Conservation (phyloP, 1,140 invertebrate species). For the Heliconius hewitsoni region DNA sequence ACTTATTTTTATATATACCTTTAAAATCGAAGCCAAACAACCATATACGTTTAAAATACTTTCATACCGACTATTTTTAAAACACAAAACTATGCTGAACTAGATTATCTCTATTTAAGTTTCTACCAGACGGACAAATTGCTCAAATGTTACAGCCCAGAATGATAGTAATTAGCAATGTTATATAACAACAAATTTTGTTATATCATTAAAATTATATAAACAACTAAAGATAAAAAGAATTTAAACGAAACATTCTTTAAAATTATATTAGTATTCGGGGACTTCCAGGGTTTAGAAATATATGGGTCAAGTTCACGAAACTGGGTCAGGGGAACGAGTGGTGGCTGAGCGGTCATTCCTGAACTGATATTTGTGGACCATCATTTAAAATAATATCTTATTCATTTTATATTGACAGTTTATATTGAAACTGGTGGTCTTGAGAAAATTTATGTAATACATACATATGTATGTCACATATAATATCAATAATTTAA, state of each 20-base stretch:
- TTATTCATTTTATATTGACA: conserved; percentile 29
- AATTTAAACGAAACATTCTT: not conserved
- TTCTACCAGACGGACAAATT: not conserved
- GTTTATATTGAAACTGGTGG: not conserved
- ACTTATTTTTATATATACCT: too few relatives aligned
- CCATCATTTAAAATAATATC: conserved; percentile 20
- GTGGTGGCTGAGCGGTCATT: conserved; percentile 50
- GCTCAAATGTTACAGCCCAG: not conserved
- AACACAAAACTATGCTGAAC: not conserved
- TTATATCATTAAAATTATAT: conserved; percentile 4
- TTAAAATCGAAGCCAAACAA: too few relatives aligned
- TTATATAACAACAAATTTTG: not conserved
- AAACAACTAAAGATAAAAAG: not conserved
- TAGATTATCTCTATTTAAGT: not conserved
- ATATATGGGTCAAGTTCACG: conserved; percentile 70
- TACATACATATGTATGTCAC: too few relatives aligned
- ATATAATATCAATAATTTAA: too few relatives aligned
- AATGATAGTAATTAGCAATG: not conserved
- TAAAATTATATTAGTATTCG: not conserved
- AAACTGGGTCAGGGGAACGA: conserved; percentile 69
- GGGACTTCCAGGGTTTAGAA: conserved; percentile 43
- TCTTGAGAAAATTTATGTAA: too few relatives aligned
- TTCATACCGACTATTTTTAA: not conserved
- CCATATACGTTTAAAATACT: too few relatives aligned
- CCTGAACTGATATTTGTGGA: conserved; percentile 54